A percentile compares a stretch with the other conserved stretches of the same genome.
phyloP scores from a whole-genome alignment of 2,113 vertebrate species.

The Lanius collurio region DNA sequence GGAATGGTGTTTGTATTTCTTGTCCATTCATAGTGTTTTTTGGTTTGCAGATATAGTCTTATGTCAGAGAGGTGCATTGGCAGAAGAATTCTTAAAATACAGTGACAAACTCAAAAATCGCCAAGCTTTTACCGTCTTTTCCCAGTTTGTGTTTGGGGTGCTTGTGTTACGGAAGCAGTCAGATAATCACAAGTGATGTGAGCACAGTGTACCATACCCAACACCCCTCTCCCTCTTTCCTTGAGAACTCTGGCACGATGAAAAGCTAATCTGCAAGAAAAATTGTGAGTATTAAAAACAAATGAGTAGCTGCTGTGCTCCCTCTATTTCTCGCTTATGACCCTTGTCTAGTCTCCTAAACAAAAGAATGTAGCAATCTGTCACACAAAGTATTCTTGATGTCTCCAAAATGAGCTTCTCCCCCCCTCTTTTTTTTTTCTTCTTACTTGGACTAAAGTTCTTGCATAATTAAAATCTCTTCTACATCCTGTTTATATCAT shows the following conservation, averaged over 20 bases:
- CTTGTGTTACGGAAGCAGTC: background rate
- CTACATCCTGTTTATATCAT: slow-evolving; percentile 41
- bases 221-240: background rate
- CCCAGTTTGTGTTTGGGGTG: background rate
- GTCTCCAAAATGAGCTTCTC: slow-evolving; percentile 50
- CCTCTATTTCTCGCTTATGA: slow-evolving; percentile 57
- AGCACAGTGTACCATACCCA: background rate
- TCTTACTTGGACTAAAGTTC: slow-evolving; percentile 48
- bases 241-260: background rate
- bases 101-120: background rate
- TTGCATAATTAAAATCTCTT: slow-evolving; percentile 67
- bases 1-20: background rate
- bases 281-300: slow-evolving; percentile 55
- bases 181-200: background rate
- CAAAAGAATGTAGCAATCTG: slow-evolving; percentile 39
- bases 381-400: slow-evolving; percentile 66
- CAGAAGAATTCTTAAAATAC: background rate
- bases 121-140: background rate
- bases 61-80: background rate
- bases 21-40: background rate
- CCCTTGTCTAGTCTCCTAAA: slow-evolving; percentile 49
- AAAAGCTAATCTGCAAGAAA: slow-evolving; percentile 51
- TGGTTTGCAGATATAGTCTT: background rate
- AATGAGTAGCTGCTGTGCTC: background rate
- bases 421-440: background rate